Conservation (phyloP, 2,888 invertebrate species). For the Galerucella calmariensis region DNA sequence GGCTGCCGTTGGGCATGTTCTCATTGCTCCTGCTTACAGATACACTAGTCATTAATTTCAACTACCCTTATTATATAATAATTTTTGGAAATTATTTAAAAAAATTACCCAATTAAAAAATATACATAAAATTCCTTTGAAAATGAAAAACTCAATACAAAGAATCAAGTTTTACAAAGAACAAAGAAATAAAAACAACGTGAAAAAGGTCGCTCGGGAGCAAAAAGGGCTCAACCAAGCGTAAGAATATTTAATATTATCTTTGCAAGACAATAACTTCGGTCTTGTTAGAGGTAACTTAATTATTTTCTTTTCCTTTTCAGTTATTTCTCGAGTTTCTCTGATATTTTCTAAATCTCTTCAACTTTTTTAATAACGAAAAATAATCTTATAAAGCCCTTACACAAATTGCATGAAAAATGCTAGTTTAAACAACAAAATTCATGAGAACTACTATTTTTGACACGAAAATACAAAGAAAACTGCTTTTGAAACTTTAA, state of each 20-base stretch:
- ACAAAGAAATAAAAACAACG: slow-evolving; percentile 21
- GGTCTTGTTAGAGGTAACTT: slow-evolving; percentile 34
- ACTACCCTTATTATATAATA: neutral
- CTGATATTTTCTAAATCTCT: no score
- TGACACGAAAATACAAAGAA: no score
- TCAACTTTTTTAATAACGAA: no score
- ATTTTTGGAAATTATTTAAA: slow-evolving; percentile 22
- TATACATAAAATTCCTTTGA: slow-evolving; percentile 8
- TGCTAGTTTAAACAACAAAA: no score
- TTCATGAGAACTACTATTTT: no score
- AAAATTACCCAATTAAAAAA: neutral
- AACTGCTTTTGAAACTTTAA: no score
- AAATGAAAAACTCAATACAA: slow-evolving; percentile 15
- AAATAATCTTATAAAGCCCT: no score
- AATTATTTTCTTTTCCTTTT: slow-evolving; percentile 33
- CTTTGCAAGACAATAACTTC: slow-evolving; percentile 23
- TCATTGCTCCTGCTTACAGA: no score
- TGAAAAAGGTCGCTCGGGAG: neutral
- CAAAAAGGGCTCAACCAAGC: slow-evolving; percentile 17
- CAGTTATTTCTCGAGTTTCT: slow-evolving; percentile 20
- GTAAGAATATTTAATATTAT: slow-evolving; percentile 38
- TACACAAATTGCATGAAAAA: no score
- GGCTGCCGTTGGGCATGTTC: no score
- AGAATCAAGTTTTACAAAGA: slow-evolving; percentile 11
- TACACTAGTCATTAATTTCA: no score